Percentiles rank a stretch among this genome's conserved stretches.
phyloP scores from a whole-genome alignment of 2,797 vertebrate species.

The Sitta carolinensis region DNA sequence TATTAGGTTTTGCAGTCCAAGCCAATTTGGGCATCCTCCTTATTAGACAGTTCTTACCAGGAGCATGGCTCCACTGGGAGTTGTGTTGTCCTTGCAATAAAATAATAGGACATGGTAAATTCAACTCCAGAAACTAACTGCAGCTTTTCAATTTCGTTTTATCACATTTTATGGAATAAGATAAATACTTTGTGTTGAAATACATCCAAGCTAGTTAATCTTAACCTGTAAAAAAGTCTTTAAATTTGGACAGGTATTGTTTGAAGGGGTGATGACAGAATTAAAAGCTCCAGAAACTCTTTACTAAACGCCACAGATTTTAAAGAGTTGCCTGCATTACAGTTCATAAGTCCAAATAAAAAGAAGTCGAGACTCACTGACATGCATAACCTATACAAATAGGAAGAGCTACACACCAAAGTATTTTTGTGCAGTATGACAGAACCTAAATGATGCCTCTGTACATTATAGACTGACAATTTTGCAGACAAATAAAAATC shows the following conservation, averaged over 20 bases:
- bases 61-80: background rate
- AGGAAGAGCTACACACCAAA: background rate
- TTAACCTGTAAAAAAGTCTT: background rate
- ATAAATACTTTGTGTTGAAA: background rate
- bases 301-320: background rate
- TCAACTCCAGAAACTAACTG: background rate
- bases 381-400: background rate
- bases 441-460: constrained; percentile 36
- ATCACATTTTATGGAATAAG: background rate
- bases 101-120: background rate
- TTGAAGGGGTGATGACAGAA: background rate
- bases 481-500: constrained; percentile 57
- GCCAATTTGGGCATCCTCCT: background rate
- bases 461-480: constrained; percentile 30
- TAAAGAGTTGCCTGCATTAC: background rate
- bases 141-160: background rate
- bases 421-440: background rate
- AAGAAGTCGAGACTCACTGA: background rate
- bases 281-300: background rate
- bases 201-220: background rate
- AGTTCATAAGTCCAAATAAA: background rate
- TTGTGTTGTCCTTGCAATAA: background rate
- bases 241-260: background rate
- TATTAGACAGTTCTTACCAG: background rate
- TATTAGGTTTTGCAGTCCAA: background rate